A percentile compares a stretch with the other conserved stretches of the same genome.
These are phyloP conservation scores for Craseonycteris thonglongyai DNA, from an alignment of 2,113 vertebrate genomes.

Conservation along the genomic window DNA sequence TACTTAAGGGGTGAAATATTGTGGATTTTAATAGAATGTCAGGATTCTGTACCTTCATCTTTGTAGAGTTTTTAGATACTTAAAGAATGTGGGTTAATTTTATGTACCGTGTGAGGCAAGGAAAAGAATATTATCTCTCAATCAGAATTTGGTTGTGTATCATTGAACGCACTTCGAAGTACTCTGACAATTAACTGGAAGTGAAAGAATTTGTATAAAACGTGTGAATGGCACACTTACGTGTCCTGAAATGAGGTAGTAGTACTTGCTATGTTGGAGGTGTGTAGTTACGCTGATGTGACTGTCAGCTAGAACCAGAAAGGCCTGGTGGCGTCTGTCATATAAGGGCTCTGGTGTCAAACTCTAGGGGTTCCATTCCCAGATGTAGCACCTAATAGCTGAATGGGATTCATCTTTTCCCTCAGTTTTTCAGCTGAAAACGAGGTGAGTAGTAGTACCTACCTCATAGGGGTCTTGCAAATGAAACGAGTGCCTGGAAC, in stretches of 20 bases:
- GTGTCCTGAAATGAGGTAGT: neutral
- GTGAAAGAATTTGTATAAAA: neutral
- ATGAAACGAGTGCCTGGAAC: neutral
- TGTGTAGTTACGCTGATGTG: neutral
- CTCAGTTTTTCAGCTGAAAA: neutral
- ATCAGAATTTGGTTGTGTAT: neutral
- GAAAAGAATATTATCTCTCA: neutral
- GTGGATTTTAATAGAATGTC: neutral
- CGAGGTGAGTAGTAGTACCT: neutral
- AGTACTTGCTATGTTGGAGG: neutral
- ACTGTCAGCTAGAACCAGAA: neutral
- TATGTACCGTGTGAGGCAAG: neutral
- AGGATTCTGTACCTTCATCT: neutral
- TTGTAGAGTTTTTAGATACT: neutral
- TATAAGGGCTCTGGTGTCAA: neutral
- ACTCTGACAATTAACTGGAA: constrained; percentile 1
- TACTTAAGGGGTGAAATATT: neutral
- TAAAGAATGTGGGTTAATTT: neutral
- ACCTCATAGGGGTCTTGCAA: neutral
- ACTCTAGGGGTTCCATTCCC: neutral
- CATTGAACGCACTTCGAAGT: neutral
- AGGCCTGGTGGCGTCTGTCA: neutral
- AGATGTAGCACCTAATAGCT: neutral
- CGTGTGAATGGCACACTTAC: neutral
- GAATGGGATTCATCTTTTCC: neutral